These are phyloP conservation scores for Hoplodrina ambigua DNA, from an alignment of 2,888 invertebrate species.

Conservation along the genomic window DNA sequence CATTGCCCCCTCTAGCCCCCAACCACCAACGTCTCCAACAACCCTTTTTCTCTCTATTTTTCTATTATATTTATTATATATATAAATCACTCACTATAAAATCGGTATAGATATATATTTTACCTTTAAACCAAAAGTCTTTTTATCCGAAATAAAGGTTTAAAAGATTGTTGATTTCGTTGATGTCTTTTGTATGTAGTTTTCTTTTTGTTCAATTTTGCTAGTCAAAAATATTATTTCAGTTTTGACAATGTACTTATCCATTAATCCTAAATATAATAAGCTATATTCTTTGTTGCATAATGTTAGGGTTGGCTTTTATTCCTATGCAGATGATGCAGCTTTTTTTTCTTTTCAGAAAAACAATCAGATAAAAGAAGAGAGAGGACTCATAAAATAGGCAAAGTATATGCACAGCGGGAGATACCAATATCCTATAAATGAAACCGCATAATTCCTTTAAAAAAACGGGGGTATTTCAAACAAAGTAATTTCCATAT, in stretches of 20 bases:
- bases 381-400: neutral
- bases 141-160: too few relatives aligned
- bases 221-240: too few relatives aligned
- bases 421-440: conserved; percentile 8
- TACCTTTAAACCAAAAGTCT: neutral
- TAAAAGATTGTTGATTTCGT: conserved; percentile 30
- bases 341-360: neutral
- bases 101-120: neutral
- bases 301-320: too few relatives aligned
- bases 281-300: too few relatives aligned
- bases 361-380: neutral
- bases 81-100: too few relatives aligned
- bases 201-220: neutral
- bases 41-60: too few relatives aligned
- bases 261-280: too few relatives aligned
- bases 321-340: neutral
- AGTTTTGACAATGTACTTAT: too few relatives aligned
- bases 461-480: conserved; percentile 41
- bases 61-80: too few relatives aligned
- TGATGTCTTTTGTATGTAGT: conserved; percentile 56
- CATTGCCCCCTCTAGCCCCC: too few relatives aligned
- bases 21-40: too few relatives aligned
- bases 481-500: conserved; percentile 44
- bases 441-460: conserved; percentile 32
- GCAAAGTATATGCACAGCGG: neutral